Evolutionary conservation across 2,113 vertebrate species (phyloP), one percentile per base, ranked within the genome.

Genomic region (Heterotilapia buettikoferi): DNA sequence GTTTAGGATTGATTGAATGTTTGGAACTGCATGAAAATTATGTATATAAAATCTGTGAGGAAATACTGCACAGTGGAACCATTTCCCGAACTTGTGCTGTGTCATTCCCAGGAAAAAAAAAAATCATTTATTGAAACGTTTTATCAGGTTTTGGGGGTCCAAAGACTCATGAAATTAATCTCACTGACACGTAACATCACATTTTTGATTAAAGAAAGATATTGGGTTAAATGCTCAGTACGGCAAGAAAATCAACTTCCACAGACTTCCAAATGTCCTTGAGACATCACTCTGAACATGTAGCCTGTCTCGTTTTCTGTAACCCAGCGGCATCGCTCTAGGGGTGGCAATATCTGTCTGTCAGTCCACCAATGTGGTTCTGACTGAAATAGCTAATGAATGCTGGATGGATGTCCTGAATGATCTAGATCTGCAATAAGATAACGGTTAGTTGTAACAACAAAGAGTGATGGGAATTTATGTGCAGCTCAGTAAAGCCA

Each of bases 1-100:
- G 89, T 82, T 86, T 81, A 63, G 76, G 73, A 61, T 78, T 81
- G 92, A 91, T 91, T 90, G 83, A 86, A 85, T 80, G 68, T 86
- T 85, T 86, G 66, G 47, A 78, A 81, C 82, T 50, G 87, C 33
- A 68, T 90, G 61, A 85, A 89, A 90, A 38, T 29, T 57, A 16
- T 80, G 29, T 83, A 66, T 40, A 89, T 89, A 83, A 88, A 91
- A 88, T 73, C 61, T 56, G 10, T 14, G 47, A 85, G 82, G 36
- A 47, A 86, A 76, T 56, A 80, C 43, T 63, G 33, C 73, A 53
- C 10, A 6, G 63, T 40, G 26, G 29, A 80, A 79, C 26, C 29
- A 84, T 84, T 80, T 88, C 82, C 73, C 53, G 1, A 40, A 83
- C 13, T n/a, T 36, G 59, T 29, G 66, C 52, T 61, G 59, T 71